A percentile compares a stretch with the other conserved stretches of the same genome.
phyloP scores from a whole-genome alignment of 2,797 vertebrate species.

The Mormyrops boulengeri region DNA sequence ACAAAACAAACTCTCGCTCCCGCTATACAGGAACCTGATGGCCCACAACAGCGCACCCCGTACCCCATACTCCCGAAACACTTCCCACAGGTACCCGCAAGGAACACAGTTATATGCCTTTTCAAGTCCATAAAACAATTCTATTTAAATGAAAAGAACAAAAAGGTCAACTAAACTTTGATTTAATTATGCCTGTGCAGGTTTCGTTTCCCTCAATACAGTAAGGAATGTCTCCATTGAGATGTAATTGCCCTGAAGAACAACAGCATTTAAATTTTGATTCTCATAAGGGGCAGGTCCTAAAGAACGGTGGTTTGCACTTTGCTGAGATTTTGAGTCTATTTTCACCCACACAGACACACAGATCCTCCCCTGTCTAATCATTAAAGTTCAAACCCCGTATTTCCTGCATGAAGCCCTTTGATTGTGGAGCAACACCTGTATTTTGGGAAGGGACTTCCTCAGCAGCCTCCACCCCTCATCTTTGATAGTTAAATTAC shows the following conservation, averaged over 20 bases:
- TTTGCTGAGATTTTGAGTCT: not conserved
- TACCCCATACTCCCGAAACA: not conserved
- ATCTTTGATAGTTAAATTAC: slow-evolving; percentile 76
- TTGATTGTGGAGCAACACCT: slow-evolving; percentile 75
- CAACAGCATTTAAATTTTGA: not conserved
- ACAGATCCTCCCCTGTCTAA: slow-evolving; percentile 40
- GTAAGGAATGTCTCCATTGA: not conserved
- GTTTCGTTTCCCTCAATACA: not conserved
- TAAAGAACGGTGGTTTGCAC: not conserved
- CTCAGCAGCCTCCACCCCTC: slow-evolving; percentile 63
- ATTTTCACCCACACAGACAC: slow-evolving; percentile 10
- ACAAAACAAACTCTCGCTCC: not conserved
- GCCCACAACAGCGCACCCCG: not conserved
- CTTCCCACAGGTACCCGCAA: not conserved
- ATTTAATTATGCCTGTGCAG: not conserved
- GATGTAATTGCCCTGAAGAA: not conserved
- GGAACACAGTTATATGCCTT: not conserved
- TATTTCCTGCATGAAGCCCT: slow-evolving; percentile 68
- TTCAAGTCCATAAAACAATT: not conserved
- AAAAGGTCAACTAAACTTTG: not conserved
- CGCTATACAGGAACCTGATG: not conserved
- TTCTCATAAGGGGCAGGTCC: not conserved
- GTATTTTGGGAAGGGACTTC: slow-evolving; percentile 74
- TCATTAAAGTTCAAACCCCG: slow-evolving; percentile 66
- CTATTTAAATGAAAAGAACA: not conserved